These are phyloP conservation scores for Cuniculus paca DNA, from an alignment of 2,797 vertebrate species.

Conservation along the genomic window DNA sequence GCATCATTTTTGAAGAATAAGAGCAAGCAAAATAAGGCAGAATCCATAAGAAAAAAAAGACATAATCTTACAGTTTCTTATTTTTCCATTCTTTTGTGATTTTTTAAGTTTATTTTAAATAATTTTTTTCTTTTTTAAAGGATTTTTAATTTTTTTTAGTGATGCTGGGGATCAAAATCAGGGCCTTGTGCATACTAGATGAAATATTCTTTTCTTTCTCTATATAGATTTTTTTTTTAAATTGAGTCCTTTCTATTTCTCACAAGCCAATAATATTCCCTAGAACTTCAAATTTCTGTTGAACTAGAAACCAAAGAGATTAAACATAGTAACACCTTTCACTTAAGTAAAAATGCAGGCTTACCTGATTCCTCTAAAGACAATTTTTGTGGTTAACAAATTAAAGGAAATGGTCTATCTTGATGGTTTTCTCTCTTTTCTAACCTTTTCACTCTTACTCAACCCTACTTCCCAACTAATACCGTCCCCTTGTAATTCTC, in stretches of 20 bases:
- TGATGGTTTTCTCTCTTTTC: background rate
- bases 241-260: background rate
- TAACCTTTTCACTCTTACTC: background rate
- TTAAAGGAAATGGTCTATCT: background rate
- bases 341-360: background rate
- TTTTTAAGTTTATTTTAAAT: background rate
- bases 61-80: background rate
- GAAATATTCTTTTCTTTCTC: background rate
- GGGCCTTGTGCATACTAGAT: background rate
- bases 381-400: background rate
- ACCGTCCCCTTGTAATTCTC: background rate
- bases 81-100: background rate
- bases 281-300: background rate
- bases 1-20: background rate
- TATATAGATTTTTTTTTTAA: background rate
- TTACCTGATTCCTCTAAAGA: background rate
- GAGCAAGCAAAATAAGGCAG: background rate
- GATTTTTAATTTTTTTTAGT: background rate
- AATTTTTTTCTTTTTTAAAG: slow-evolving; percentile 16
- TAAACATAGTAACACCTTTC: background rate
- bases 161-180: background rate
- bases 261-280: background rate
- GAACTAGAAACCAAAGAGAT: background rate
- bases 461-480: background rate
- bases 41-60: slow-evolving; percentile 26